These are phyloP conservation scores for Orchesellides sinensis DNA, from an alignment of 2,888 invertebrate species.

Conservation along the genomic window DNA sequence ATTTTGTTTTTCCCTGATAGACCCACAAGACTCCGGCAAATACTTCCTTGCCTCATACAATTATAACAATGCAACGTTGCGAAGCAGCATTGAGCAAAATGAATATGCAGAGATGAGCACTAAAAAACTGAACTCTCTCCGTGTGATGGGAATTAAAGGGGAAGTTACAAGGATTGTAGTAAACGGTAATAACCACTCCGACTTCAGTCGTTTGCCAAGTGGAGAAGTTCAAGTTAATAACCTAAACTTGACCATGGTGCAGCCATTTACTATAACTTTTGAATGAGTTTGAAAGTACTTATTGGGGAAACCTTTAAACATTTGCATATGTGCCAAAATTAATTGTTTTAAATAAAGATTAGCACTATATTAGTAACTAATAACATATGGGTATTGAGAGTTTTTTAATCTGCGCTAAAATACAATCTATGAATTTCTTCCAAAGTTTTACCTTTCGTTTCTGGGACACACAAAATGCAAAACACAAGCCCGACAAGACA, in stretches of 20 bases:
- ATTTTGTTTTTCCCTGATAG: conserved; percentile 44
- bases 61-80: conserved; percentile 42
- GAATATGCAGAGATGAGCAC: conserved; percentile 60
- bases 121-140: conserved; percentile 52
- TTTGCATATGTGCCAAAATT: background rate
- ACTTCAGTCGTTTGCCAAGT: conserved; percentile 63
- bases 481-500: conserved; percentile 63
- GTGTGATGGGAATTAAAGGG: conserved; percentile 66
- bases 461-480: conserved; percentile 60
- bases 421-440: conserved; percentile 68
- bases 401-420: conserved; percentile 24
- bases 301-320: background rate
- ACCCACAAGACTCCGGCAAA: conserved; percentile 57
- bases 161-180: conserved; percentile 75
- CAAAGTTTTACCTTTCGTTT: conserved; percentile 68
- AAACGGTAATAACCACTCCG: conserved; percentile 74
- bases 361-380: background rate
- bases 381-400: background rate
- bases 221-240: conserved; percentile 67
- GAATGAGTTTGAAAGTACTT: conserved; percentile 14
- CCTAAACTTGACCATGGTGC: conserved; percentile 54
- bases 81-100: conserved; percentile 39
- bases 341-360: background rate
- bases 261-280: conserved; percentile 48
- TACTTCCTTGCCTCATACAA: conserved; percentile 64